These are phyloP conservation scores for Acleris emargana DNA, from an alignment of 2,888 invertebrate genomes.

Conservation along the genomic window DNA sequence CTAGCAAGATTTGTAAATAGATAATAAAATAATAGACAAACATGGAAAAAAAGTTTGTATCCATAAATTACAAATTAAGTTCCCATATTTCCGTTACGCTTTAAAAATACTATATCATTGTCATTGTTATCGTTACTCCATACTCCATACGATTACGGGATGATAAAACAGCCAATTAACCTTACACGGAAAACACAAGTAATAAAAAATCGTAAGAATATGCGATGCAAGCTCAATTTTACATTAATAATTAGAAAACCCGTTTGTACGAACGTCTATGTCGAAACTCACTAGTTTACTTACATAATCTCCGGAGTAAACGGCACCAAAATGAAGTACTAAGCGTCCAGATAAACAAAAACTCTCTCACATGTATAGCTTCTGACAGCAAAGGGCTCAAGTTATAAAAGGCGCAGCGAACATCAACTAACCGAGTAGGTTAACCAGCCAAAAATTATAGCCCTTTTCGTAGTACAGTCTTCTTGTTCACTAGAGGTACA, in stretches of 20 bases:
- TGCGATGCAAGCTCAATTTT: conserved; percentile 34
- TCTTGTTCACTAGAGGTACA: background rate
- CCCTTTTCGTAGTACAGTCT: background rate
- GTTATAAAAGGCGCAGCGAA: conserved; percentile 17
- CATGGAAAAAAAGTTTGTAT: too few species aligned
- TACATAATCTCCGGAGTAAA: conserved; percentile 36
- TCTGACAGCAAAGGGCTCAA: conserved; percentile 5
- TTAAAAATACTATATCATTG: background rate
- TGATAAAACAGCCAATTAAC: conserved; percentile 29
- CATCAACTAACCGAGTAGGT: conserved; percentile 15
- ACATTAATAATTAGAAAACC: conserved; percentile 36
- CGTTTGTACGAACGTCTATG: conserved; percentile 36
- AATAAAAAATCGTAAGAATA: conserved; percentile 26
- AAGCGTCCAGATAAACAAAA: conserved; percentile 9
- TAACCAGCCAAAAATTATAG: background rate
- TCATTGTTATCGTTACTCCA: background rate
- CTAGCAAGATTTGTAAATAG: too few species aligned
- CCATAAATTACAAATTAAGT: too few species aligned
- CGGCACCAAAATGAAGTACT: conserved; percentile 34
- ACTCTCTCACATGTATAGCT: background rate
- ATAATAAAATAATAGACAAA: too few species aligned
- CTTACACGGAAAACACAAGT: conserved; percentile 19
- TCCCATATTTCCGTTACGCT: background rate
- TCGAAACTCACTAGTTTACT: conserved; percentile 36
- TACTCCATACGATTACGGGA: conserved; percentile 21